A percentile compares a stretch with the other conserved stretches of the same genome.
These are phyloP conservation scores for Stegostoma tigrinum DNA, from an alignment of 2,113 vertebrate species.

Conservation along the genomic window DNA sequence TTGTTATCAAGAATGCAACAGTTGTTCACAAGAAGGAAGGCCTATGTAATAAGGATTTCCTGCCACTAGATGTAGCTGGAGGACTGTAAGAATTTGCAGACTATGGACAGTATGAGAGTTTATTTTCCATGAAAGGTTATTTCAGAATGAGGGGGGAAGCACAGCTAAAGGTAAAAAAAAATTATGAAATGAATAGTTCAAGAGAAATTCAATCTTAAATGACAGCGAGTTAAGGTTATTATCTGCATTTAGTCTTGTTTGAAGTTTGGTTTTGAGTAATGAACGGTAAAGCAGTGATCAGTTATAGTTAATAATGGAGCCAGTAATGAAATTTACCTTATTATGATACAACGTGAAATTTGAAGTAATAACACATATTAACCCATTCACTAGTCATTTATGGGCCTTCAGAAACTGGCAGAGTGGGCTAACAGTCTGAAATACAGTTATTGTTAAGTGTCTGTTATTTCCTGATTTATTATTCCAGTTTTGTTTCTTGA, in stretches of 20 bases:
- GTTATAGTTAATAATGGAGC: neutral
- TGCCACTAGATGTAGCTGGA: constrained; percentile 31
- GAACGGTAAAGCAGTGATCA: neutral
- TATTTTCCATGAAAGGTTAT: neutral
- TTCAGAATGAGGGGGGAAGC: neutral
- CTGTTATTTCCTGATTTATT: neutral
- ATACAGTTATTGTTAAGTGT: neutral
- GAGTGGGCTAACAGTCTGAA: neutral
- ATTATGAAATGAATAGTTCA: neutral
- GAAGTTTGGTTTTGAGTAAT: constrained; percentile 1
- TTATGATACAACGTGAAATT: neutral
- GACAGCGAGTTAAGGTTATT: neutral
- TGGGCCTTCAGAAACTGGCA: neutral
- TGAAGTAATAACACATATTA: neutral
- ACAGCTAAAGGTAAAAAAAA: too few relatives aligned
- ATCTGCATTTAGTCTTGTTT: neutral
- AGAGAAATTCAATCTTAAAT: neutral
- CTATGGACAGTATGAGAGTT: neutral
- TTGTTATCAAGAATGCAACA: too few relatives aligned
- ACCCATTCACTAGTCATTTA: neutral
- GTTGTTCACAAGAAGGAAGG: neutral
- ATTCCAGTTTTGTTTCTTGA: neutral
- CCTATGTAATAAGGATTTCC: neutral
- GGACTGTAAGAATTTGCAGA: neutral
- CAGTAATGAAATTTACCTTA: neutral